Evolutionary conservation across 2,888 invertebrate genomes (phyloP), one percentile per base, ranked within the genome.

Genomic region (Brachynemurus nebulosus): DNA sequence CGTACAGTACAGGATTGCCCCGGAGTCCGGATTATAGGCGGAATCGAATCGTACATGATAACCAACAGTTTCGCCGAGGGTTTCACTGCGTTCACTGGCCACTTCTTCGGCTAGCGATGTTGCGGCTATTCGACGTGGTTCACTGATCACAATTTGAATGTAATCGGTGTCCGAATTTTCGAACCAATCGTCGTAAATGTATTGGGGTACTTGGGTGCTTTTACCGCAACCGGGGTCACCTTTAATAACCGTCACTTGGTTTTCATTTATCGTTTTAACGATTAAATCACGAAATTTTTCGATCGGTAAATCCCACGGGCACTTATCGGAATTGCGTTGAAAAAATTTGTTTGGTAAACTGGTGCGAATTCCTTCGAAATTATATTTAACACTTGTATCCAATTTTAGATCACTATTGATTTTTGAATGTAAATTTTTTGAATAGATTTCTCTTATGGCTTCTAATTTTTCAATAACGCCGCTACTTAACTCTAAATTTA

Each of bases 171-270:
- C 55, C 1, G 58, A 59, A 34, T 55, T 53, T 42, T 51, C 51
- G 2, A 64, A 62, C 61, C 58, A 78, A 53, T 53, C 61, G 62
- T 76, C 72, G 43, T 76, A 53, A 34, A 76, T 66, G 52, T 70
- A 74, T 34, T 78, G 76, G 1, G 83, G 82, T 6, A 76, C 73
- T 42, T 81, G 71, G 0, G 80, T 81, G 18, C 80, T 81, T 57
- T 83, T 83, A 1, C 83, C 83, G 57, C 81, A 82, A 0, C 82
- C 82, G 0, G 82, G 78, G 46, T 79, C 77, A 1, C 82, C 83
- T 46, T 76, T 75, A 36, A 83, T 65, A 2, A 83, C 66, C 1
- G 74, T 48, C 0, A 77, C 71, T 21, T 68, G 68, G 48, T 71
- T 70, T 1, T 64, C 52, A 9, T 65, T 54, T 2, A 81, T 51